Base-by-base conservation (phyloP, 2,113 vertebrate genomes). In the Hymenochirus boettgeri region DNA sequence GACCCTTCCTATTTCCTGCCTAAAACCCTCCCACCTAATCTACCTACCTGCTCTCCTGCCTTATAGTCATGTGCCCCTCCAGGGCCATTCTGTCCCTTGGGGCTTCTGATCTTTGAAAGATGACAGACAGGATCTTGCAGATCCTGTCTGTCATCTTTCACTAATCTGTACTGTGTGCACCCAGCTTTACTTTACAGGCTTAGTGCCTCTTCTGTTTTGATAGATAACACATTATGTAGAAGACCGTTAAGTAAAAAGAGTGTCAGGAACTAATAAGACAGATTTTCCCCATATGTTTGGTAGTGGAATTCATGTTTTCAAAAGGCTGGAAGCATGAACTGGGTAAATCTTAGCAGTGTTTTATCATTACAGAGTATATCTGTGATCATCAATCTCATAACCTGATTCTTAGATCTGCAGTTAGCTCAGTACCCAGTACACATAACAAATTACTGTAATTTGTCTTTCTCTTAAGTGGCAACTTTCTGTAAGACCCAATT, bases 401-500 rank as follows among this genome's bases (percentile, higher is more conserved):
- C 65, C 46, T 69, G 48, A 23, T 53, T 67, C 56, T 67, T 59
- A 67, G 47, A 67, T 59, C 25, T 53, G 47, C 64, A 67, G 64
- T 59, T 52, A 59, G 56, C 56, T 59, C 31, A 56, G 64, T 59
- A 58, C 64, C 35, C 56, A 67, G 48, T 33, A 67, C 56, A 67
- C 46, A 67, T 59, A 59, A 59, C 64, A 67, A 67, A 69, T 69
- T 69, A 69, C 47, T 18, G 57, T 53, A 52, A 69, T 69, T 29
- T 69, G 65, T 69, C 65, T 69, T 69, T 69, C 23, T 47, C 47
- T 69, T 69, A 69, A 69, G 57, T 69, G 56, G 65, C 56, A 69
- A 69, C 65, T 69, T 69, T 56, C 65, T 60, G 65, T 69, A 69
- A 69, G 56, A 69, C 56, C 57, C 56, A 59, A 69, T 69, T 69